Evolutionary conservation across 2,888 invertebrate genomes (phyloP).

Genomic region (Heliconius charithonia): DNA sequence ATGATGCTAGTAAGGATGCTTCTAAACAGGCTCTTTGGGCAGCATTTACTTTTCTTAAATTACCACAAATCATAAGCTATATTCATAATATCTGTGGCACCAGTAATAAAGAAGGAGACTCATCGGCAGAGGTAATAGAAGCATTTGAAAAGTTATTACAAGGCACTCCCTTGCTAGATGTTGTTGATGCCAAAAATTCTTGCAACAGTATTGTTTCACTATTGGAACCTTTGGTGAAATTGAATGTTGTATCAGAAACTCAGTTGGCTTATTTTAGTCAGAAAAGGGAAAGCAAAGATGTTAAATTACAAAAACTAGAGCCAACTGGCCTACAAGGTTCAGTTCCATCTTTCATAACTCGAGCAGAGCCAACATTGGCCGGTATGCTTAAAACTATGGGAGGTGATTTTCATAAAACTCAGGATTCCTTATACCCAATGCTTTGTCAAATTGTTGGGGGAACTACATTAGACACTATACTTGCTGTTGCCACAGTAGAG

Average conservation of each 20-base stretch:
- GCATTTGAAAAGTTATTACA: conserved; percentile 94
- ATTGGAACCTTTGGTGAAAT: conserved; percentile 91
- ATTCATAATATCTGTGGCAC: conserved; percentile 85
- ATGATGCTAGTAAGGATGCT: conserved; percentile 91
- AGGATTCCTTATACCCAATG: conserved; percentile 93
- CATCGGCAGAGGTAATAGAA: conserved; percentile 89
- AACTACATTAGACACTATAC: conserved; percentile 94
- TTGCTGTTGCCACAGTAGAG: conserved; percentile 96
- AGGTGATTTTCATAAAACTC: conserved; percentile 94
- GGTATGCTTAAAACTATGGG: conserved; percentile 95
- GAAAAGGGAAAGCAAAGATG: conserved; percentile 85
- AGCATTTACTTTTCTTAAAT: conserved; percentile 96
- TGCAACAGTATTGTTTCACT: conserved; percentile 94
- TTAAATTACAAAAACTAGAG: conserved; percentile 87
- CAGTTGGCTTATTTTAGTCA: conserved; percentile 88
- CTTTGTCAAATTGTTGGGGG: conserved; percentile 94
- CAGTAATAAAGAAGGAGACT: conserved; percentile 85
- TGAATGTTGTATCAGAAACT: conserved; percentile 90
- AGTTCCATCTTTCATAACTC: conserved; percentile 90
- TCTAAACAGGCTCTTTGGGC: conserved; percentile 96
- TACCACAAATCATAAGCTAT: conserved; percentile 91
- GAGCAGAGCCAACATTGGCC: conserved; percentile 94
- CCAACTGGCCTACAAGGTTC: conserved; percentile 87
- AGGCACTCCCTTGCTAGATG: conserved; percentile 92
- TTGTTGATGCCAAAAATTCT: conserved; percentile 94